Conservation (phyloP, 2,888 invertebrate species). For the Cryptophagus acutangulus region DNA sequence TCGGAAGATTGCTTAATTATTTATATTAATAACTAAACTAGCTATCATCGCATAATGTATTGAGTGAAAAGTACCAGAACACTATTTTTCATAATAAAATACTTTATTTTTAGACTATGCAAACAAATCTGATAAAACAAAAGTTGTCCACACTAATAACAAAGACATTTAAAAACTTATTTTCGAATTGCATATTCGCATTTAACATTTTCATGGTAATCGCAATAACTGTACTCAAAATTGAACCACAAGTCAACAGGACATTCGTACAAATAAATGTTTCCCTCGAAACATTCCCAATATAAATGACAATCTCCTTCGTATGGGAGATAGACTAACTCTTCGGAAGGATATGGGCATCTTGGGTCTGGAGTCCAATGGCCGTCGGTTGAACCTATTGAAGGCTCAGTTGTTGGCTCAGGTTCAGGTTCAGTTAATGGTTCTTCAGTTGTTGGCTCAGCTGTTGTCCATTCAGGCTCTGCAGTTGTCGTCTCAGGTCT, state of each 20-base stretch:
- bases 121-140: neutral
- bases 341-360: slow-evolving; percentile 16
- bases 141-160: neutral
- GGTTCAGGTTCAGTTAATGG: neutral
- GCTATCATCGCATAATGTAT: too few species aligned
- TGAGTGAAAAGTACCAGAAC: too few species aligned
- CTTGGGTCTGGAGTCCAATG: slow-evolving; percentile 14
- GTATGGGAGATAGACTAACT: slow-evolving; percentile 7
- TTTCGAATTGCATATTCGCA: slow-evolving; percentile 9
- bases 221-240: slow-evolving; percentile 16
- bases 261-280: slow-evolving; percentile 13
- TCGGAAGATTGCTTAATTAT: too few species aligned
- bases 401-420: neutral
- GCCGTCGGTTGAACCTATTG: neutral
- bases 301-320: slow-evolving; percentile 18
- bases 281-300: slow-evolving; percentile 22
- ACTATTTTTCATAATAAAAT: too few species aligned
- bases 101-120: too few species aligned
- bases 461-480: neutral
- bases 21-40: too few species aligned
- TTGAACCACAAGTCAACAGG: slow-evolving; percentile 19
- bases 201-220: slow-evolving; percentile 20
- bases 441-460: neutral
- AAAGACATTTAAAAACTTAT: neutral
- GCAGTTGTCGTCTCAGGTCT: neutral